Percentiles rank a stretch among this genome's conserved stretches.
Evolutionary conservation across 2,888 invertebrate species (phyloP).

Genomic region (Abscondita cerata): DNA sequence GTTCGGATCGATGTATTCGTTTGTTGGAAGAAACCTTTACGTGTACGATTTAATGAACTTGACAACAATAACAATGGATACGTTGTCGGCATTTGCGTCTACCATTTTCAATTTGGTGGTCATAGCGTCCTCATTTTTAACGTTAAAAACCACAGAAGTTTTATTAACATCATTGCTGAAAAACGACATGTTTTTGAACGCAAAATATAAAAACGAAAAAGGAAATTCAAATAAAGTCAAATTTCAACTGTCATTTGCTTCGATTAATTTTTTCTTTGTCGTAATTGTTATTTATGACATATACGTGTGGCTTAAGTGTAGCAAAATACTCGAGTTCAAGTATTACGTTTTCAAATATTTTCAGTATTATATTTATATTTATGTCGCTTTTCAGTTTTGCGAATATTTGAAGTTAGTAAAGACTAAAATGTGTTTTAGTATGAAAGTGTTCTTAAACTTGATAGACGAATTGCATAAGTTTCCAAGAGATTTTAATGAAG

Average conservation of each 20-base stretch:
- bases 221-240: neutral
- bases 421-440: slow-evolving; percentile 15
- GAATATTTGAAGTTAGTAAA: slow-evolving; percentile 16
- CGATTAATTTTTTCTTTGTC: neutral
- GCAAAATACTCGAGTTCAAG: neutral
- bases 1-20: slow-evolving; percentile 17
- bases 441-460: slow-evolving; percentile 13
- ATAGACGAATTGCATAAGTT: slow-evolving; percentile 19
- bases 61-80: slow-evolving; percentile 17
- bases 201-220: slow-evolving; percentile 13
- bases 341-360: slow-evolving; percentile 24
- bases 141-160: neutral
- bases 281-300: slow-evolving; percentile 15
- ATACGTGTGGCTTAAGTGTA: slow-evolving; percentile 16
- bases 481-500: slow-evolving; percentile 8
- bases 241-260: neutral
- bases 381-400: slow-evolving; percentile 11
- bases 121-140: slow-evolving; percentile 6
- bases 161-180: slow-evolving; percentile 16
- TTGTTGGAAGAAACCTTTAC: slow-evolving; percentile 12
- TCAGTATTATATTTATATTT: slow-evolving; percentile 21
- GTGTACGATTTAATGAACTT: slow-evolving; percentile 22
- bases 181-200: slow-evolving; percentile 27
- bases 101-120: slow-evolving; percentile 18
- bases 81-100: neutral